Conservation (phyloP, 2,888 invertebrate genomes). For the Nomada flava region DNA sequence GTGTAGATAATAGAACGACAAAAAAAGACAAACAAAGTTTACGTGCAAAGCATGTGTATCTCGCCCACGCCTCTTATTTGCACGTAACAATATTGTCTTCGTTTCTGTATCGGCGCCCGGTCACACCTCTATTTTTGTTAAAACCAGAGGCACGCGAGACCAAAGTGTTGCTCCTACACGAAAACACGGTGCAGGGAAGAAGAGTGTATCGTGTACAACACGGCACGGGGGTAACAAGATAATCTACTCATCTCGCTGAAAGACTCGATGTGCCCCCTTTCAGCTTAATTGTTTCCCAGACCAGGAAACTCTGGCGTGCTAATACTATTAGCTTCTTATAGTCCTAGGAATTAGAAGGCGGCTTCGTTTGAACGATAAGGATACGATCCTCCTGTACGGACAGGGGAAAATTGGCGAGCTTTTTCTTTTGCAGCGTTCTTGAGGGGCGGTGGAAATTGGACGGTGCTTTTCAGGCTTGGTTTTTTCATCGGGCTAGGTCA, state of each 20-base stretch:
- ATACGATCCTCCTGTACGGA: constrained; percentile 7
- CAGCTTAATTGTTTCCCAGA: constrained; percentile 71
- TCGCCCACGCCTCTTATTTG: background rate
- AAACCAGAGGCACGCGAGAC: background rate
- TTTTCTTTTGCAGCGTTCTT: constrained; percentile 23
- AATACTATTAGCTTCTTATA: constrained; percentile 71
- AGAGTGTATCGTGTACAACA: constrained; percentile 47
- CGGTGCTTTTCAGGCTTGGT: background rate
- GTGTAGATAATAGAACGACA: too few species aligned
- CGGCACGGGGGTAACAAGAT: constrained; percentile 60
- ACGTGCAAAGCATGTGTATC: too few species aligned
- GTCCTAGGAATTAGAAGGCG: constrained; percentile 61
- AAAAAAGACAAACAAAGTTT: too few species aligned
- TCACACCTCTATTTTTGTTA: background rate
- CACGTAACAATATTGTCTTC: constrained; percentile 15
- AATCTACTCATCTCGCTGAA: constrained; percentile 71
- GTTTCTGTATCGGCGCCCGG: background rate
- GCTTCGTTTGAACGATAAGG: constrained; percentile 41
- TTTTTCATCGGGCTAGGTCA: too few species aligned
- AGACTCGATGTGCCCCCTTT: constrained; percentile 67
- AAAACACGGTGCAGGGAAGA: constrained; percentile 28
- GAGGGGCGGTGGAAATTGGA: constrained; percentile 10
- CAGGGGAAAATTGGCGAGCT: constrained; percentile 26
- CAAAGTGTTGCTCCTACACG: constrained; percentile 21
- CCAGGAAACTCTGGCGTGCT: constrained; percentile 53